phyloP scores from a whole-genome alignment of 2,888 invertebrate genomes.

The Gnatocerus cornutus region DNA sequence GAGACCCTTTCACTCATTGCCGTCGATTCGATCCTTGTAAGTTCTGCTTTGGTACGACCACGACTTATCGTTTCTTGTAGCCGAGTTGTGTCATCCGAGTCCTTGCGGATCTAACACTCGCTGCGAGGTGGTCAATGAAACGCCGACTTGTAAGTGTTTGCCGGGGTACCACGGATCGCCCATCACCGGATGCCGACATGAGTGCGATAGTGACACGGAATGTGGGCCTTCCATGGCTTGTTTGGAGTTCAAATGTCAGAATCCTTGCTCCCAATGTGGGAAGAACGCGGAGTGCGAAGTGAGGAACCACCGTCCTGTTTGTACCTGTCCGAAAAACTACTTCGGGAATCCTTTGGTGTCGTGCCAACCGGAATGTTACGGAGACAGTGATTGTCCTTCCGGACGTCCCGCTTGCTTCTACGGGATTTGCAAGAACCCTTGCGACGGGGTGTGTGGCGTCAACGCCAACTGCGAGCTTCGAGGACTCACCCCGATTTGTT shows the following conservation, averaged over 20 bases:
- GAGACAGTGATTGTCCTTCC: conserved; percentile 85
- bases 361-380: conserved; percentile 87
- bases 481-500: conserved; percentile 87
- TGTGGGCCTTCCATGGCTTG: conserved; percentile 83
- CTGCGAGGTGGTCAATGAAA: conserved; percentile 84
- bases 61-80: conserved; percentile 69
- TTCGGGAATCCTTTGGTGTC: conserved; percentile 84
- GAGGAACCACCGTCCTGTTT: conserved; percentile 82
- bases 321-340: conserved; percentile 84
- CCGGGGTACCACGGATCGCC: conserved; percentile 86
- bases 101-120: conserved; percentile 88
- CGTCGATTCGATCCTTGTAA: conserved; percentile 84
- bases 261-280: conserved; percentile 85
- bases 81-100: conserved; percentile 87
- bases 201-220: conserved; percentile 86
- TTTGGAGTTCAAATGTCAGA: conserved; percentile 82
- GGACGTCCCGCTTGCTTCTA: conserved; percentile 86
- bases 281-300: conserved; percentile 86
- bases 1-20: conserved; percentile 84
- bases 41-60: conserved; percentile 50
- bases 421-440: conserved; percentile 88
- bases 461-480: conserved; percentile 87
- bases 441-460: conserved; percentile 85
- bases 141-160: conserved; percentile 86
- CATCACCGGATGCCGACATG: conserved; percentile 84